Evolutionary conservation across 2,888 invertebrate species (phyloP), one percentile per base, ranked within the genome.

Genomic region (Lepidonotus clava): DNA sequence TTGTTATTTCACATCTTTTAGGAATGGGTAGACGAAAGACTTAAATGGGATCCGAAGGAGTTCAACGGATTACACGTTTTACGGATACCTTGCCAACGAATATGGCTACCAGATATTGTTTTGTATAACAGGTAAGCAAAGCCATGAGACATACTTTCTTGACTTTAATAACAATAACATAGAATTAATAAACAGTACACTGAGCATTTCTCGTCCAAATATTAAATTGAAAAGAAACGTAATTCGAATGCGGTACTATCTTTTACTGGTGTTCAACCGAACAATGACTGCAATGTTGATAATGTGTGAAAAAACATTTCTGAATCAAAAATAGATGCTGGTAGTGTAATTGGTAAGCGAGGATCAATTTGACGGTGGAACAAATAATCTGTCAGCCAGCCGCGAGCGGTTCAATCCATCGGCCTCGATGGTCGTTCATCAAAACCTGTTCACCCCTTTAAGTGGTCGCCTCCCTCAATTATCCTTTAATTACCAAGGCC

Each of bases 11-110:
- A 46, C 46, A 46, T 61, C 41, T 80, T 41, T 84, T 90, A 96
- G 96, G 93, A 93, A 88, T 96, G 96, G 96, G 93, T 91, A 80
- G 97, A 97, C 91, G 96, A 96, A 89, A 96, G 96, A 92, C 94
- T 97, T 28, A 95, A 93, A 24, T 97, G 97, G 97, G 95, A 95
- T 83, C 96, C 96, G 0, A 93, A 94, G 1, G 95, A 96, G 6
- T 97, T 96, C 92, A 96, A 96, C 21, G 95, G 95, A 84, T 95
- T 97, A 34, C 94, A 95, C 4, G 95, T 95, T 87, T 94, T 96
- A 28, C 95, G 96, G 90, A 93, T 97, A n/a, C 95, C 96, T 24
- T 96, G 96, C 90, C 95, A 95, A 86, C 95, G 96, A 87, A 95
- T 97, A 84, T 97, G 97, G 97, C 91, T 93, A 11, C 94, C 94